These are phyloP conservation scores for Acanthosepion lycidas DNA, from an alignment of 2,888 invertebrate genomes.

Conservation along the genomic window DNA sequence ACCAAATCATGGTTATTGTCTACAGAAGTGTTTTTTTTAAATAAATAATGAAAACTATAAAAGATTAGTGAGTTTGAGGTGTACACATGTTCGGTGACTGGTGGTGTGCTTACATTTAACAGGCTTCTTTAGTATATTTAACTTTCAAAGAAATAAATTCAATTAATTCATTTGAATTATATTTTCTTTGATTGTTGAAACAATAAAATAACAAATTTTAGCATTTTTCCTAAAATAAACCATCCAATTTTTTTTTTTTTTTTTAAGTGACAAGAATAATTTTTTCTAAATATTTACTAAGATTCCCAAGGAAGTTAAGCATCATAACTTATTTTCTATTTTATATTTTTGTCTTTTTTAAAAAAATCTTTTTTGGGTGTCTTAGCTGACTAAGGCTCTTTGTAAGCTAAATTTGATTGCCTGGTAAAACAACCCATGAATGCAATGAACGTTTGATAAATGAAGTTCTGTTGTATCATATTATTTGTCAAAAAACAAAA, in stretches of 20 bases:
- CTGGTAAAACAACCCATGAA: not conserved
- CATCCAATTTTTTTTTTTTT: not conserved
- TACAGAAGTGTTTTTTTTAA: not conserved
- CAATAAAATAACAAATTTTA: not conserved
- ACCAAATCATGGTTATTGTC: not conserved
- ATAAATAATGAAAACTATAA: too few relatives aligned
- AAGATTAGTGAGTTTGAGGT: not conserved
- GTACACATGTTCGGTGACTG: not conserved
- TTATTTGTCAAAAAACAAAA: not conserved
- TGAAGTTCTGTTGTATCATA: conserved; percentile 6
- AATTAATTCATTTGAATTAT: not conserved
- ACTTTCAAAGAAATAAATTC: not conserved
- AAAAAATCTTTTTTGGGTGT: too few relatives aligned
- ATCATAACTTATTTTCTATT: not conserved
- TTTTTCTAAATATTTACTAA: not conserved
- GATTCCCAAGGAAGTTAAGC: not conserved
- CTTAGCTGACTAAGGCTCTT: not conserved
- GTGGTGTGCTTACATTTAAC: not conserved
- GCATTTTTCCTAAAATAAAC: not conserved
- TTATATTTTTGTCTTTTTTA: not conserved
- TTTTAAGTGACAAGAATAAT: not conserved
- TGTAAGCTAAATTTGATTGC: conserved; percentile 20
- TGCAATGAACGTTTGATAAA: conserved; percentile 17
- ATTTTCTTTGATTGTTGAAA: not conserved
- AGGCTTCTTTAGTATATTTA: not conserved